phyloP scores from a whole-genome alignment of 2,888 invertebrate species.

The Ormyrus labotus region DNA sequence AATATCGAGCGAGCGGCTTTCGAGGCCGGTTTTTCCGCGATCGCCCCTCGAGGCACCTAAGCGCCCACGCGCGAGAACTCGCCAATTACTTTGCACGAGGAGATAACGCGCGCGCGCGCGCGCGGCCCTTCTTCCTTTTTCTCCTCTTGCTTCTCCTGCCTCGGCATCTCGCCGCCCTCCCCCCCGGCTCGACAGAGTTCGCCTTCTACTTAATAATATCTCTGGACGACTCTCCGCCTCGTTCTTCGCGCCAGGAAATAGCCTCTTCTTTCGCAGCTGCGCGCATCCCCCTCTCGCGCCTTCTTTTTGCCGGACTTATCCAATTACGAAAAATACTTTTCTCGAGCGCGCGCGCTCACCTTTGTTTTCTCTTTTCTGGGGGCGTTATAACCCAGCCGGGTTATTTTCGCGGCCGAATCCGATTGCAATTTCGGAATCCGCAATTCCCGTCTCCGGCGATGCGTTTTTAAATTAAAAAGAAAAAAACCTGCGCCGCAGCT shows the following conservation, averaged over 20 bases:
- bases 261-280: slow-evolving; percentile 3
- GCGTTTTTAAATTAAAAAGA: not conserved
- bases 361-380: not conserved
- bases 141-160: slow-evolving; percentile 51
- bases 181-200: not conserved
- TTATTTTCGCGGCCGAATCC: not conserved
- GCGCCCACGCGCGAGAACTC: slow-evolving; percentile 71
- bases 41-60: slow-evolving; percentile 63
- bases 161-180: not conserved
- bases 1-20: too few species aligned
- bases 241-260: slow-evolving; percentile 26
- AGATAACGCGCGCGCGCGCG: slow-evolving; percentile 65
- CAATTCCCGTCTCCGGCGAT: too few species aligned
- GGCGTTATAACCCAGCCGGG: not conserved
- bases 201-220: slow-evolving; percentile 29
- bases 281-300: too few species aligned
- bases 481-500: slow-evolving; percentile 14
- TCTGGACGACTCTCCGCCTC: not conserved
- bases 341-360: not conserved
- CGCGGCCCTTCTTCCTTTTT: slow-evolving; percentile 25
- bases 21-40: too few species aligned
- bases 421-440: too few species aligned
- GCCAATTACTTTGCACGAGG: slow-evolving; percentile 74
- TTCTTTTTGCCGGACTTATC: not conserved
- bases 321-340: slow-evolving; percentile 1